Evolutionary conservation across 1,140 invertebrate genomes (phyloP), one percentile per base, ranked within the genome.

Genomic region (Drosophila kanapiae): DNA sequence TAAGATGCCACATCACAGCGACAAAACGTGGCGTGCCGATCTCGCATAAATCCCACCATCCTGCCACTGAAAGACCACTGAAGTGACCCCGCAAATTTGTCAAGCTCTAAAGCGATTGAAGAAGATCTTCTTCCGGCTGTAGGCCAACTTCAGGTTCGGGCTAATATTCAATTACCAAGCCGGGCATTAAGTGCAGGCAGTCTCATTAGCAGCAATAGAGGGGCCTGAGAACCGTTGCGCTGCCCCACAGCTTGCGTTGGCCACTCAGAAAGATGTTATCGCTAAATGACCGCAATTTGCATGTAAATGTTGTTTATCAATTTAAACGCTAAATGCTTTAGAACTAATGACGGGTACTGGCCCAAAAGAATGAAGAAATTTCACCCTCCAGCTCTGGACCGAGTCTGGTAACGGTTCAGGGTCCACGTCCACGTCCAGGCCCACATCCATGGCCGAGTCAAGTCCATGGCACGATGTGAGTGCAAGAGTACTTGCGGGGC

Each of bases 301-400:
- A 90, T 90, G 86, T 90, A 85, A 91, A 91, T 91, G 85, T 90
- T 91, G 86, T 90, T 90, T 91, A 90, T 90, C 85, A 90, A 90
- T 90, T 90, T 90, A 82, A 85, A 85, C 82, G 86, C 86, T 91
- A 90, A 90, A 91, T 90, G 85, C 86, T 71, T 82, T 82, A 81
- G 79, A 90, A 85, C 85, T 90, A 90, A 90, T 90, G 86, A 90
- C 78, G 83, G 85, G 79, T 80, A 48, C 80, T 72, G 60, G 68
- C 77, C 63, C 64, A 85, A 91, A 88, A 88, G 78, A 85, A 88
- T 82, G 58, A 88, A 88, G 78, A 88, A 82, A 84, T 81, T 78
- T 85, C 75, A 88, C 85, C 85, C 85, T 90, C 60, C 67, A 82
- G 85, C 85, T 58, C 38, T 80, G 35, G 57, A 61, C 31, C 69